Percentiles rank a stretch among this genome's conserved stretches.
phyloP scores from a whole-genome alignment of 2,113 vertebrate species.

The Prunella fulvescens region DNA sequence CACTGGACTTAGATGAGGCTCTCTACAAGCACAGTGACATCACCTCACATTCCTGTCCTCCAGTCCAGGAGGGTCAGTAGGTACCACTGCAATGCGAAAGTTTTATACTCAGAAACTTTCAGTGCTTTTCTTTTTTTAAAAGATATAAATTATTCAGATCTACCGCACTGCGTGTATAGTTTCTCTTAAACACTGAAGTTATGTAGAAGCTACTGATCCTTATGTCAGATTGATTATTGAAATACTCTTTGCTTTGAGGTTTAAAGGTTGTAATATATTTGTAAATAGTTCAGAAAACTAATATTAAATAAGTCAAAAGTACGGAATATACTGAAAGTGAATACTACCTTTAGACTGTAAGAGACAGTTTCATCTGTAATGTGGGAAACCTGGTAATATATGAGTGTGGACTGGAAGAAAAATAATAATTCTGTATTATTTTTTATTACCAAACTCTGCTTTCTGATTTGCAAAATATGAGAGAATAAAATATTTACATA shows the following conservation, averaged over 20 bases:
- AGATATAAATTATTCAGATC: slow-evolving; percentile 75
- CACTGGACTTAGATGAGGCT: slow-evolving; percentile 88
- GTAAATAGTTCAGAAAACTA: slow-evolving; percentile 74
- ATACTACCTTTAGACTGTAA: neutral
- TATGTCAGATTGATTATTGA: slow-evolving; percentile 40
- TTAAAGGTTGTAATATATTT: slow-evolving; percentile 74
- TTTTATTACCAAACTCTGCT: slow-evolving; percentile 77
- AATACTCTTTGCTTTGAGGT: slow-evolving; percentile 61
- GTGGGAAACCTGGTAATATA: slow-evolving; percentile 37
- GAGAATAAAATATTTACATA: slow-evolving; percentile 77
- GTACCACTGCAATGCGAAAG: slow-evolving; percentile 11
- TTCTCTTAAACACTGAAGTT: slow-evolving; percentile 75
- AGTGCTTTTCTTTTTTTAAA: slow-evolving; percentile 51
- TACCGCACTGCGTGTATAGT: slow-evolving; percentile 72
- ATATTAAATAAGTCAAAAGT: slow-evolving; percentile 53
- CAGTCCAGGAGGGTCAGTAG: slow-evolving; percentile 51
- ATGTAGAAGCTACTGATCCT: slow-evolving; percentile 70
- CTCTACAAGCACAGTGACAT: slow-evolving; percentile 90
- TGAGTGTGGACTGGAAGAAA: slow-evolving; percentile 60
- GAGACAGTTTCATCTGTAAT: slow-evolving; percentile 30
- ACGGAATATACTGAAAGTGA: slow-evolving; percentile 6
- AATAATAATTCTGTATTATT: slow-evolving; percentile 73
- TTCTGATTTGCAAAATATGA: slow-evolving; percentile 71
- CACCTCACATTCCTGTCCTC: slow-evolving; percentile 93
- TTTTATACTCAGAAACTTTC: slow-evolving; percentile 57